Base-by-base conservation (phyloP, 1,140 invertebrate species). In the Cataglyphis hispanica region DNA sequence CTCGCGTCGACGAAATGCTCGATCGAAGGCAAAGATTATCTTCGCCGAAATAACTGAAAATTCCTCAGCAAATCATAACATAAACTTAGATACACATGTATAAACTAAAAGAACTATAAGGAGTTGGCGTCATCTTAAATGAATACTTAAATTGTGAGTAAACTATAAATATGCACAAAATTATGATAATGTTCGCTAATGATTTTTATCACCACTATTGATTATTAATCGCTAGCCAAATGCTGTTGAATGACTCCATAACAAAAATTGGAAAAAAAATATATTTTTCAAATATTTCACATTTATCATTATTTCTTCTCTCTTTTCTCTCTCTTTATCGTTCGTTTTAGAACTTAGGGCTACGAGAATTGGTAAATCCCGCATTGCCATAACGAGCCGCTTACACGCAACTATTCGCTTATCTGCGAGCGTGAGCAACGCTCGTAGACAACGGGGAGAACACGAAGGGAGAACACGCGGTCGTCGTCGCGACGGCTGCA, bases 361-460 rank as follows among this genome's bases (percentile, higher is more conserved):
- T 16, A 27, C 34, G 67, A 80, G 67, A 64, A 77, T 7, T 34
- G 6, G 31, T n/a, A 46, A 72, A 83, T 72, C 27, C 19, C 7
- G 19, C 31, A 31, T n/a, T 11, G n/a, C 13, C 10, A 11, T 69
- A 72, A 83, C 53, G 40, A 83, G 34, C 50, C n/a, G 19, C 7
- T 27, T 25, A 83, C 67, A 61, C 67, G 78, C 67, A 67, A 83
- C 67, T 34, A 70, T 70, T 58, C 78, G 67, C 66, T 83, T 74
- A 74, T 81, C 66, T 34, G 3, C 34, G 66, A 56, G 19, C 50
- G 27, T 19, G 67, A 83, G 67, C 53, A 60, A 31, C 37, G 10
- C 19, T 11, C 50, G 25, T 43, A 56, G 67, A 83, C 56, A 60
- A 74, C 8, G 19, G 43, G 56, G 37, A 19, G 25, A 34, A 34